Conservation (phyloP, 2,113 vertebrate species). For the Lepisosteus osseus region DNA sequence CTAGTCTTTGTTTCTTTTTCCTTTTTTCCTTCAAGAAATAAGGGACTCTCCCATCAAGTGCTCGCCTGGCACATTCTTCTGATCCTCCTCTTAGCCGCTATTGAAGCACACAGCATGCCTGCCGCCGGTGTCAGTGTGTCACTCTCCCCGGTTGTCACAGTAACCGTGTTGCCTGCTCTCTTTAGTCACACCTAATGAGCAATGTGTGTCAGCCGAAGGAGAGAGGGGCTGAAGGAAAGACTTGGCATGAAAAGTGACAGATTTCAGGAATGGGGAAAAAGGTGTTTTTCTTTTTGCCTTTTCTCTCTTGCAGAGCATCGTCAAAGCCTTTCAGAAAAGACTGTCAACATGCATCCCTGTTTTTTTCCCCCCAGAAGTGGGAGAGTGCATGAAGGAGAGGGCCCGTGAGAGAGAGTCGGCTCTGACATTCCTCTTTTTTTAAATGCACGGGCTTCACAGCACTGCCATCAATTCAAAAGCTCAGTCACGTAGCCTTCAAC, state of each 20-base stretch:
- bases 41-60: conserved; percentile 50
- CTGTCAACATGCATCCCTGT: conserved; percentile 26
- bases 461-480: conserved; percentile 19
- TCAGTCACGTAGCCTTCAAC: conserved; percentile 1
- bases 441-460: conserved; percentile 35
- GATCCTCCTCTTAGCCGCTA: conserved; percentile 54
- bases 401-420: conserved; percentile 14
- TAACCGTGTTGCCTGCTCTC: conserved; percentile 69
- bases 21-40: conserved; percentile 44
- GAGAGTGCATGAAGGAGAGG: neutral
- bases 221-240: conserved; percentile 29
- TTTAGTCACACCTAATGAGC: conserved; percentile 63
- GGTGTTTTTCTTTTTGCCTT: conserved; percentile 48
- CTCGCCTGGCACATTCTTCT: conserved; percentile 62
- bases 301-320: conserved; percentile 21
- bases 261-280: conserved; percentile 40
- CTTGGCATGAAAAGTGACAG: conserved; percentile 23
- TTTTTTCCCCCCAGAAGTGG: neutral
- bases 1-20: conserved; percentile 35
- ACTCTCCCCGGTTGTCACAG: conserved; percentile 68
- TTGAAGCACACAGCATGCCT: conserved; percentile 8
- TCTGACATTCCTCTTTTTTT: conserved; percentile 34
- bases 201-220: conserved; percentile 54
- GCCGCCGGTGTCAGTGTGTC: conserved; percentile 50
- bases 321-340: conserved; percentile 38